Percentiles rank a stretch among this genome's conserved stretches.
Conservation (phyloP, 2,113 vertebrate genomes). For the Tinamus guttatus region DNA sequence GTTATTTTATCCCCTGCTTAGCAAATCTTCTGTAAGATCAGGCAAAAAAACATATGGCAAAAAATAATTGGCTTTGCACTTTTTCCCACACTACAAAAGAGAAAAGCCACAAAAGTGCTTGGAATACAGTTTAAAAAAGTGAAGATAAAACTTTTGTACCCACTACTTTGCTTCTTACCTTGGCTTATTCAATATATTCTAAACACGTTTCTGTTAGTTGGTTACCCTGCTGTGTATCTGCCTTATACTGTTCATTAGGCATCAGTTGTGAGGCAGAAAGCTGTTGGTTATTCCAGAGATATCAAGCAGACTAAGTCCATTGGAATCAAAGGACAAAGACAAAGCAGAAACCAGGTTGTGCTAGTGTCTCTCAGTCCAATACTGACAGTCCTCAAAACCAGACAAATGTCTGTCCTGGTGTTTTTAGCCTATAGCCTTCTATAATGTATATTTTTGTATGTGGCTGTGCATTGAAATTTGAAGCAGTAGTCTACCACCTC, state of each 20-base stretch:
- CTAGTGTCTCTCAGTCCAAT: background rate
- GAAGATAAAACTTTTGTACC: background rate
- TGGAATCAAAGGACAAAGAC: background rate
- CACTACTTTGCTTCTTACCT: background rate
- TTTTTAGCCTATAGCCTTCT: constrained; percentile 18
- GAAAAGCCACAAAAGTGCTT: background rate
- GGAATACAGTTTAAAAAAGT: background rate
- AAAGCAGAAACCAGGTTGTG: background rate
- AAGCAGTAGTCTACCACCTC: constrained; percentile 65
- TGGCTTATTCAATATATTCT: background rate
- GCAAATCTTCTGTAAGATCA: background rate
- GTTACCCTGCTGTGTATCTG: background rate
- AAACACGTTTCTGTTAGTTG: background rate
- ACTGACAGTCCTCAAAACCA: background rate
- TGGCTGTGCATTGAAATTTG: constrained; percentile 68
- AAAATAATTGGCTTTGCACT: background rate
- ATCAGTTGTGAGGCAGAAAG: background rate
- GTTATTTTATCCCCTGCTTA: background rate
- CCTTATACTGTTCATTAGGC: background rate
- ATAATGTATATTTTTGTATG: constrained; percentile 73
- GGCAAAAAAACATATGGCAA: background rate
- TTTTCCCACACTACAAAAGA: background rate
- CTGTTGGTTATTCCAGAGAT: background rate
- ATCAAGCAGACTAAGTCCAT: background rate
- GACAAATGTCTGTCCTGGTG: background rate